Evolutionary conservation across 53 echinoderm and acorn worm species (phyloP), one percentile per base, ranked within the genome.

Genomic region (Arbacia lixula): DNA sequence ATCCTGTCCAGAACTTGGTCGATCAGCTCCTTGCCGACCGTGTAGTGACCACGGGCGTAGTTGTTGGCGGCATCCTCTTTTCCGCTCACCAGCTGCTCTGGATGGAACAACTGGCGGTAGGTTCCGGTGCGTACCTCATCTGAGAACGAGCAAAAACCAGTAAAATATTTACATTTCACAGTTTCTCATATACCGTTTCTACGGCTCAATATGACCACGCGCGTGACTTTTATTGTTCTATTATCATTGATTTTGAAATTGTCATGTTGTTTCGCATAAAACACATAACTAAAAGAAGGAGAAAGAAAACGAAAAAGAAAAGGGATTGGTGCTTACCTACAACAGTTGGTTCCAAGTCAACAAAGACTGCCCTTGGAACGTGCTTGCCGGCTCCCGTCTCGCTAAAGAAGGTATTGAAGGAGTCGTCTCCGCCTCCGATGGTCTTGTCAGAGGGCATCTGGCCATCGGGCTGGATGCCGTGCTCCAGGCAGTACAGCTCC

Each of bases 51-150:
- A 19, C 91, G 84, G 74, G 95, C 95, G 83, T 95, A 95, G 87
- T 95, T 95, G 85, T 95, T 95, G 82, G 92, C 95, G 39, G 95
- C 95, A 73, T 95, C 95, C 69, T 95, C 95, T 63, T 95, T 95
- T 63, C 95, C 95, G 28, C 83, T 95, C 83, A 95, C 89, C 42
- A 94, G 86, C 80, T 94, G 94, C 86, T 94, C 94, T 14, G 94
- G 94, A 38, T 94, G 94, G 57, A 91, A 94, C 43, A 94, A 91
- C 54, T 94, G 91, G 9, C 94, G 94, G 72, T 94, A 94, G 26
- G 72, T 77, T 4, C 91, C 91, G 57, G 88, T 91, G 1, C 90
- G 90, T 61, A 90, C 69, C 66, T 90, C 86, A 52, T 90, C 90
- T 90, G n/a, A n/a, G n/a, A n/a, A n/a, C n/a, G n/a, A n/a, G n/a